Percentiles rank a stretch among this genome's conserved stretches.
These are phyloP conservation scores for Pachycephala philippinensis DNA, from an alignment of 2,113 vertebrate genomes.

Conservation along the genomic window DNA sequence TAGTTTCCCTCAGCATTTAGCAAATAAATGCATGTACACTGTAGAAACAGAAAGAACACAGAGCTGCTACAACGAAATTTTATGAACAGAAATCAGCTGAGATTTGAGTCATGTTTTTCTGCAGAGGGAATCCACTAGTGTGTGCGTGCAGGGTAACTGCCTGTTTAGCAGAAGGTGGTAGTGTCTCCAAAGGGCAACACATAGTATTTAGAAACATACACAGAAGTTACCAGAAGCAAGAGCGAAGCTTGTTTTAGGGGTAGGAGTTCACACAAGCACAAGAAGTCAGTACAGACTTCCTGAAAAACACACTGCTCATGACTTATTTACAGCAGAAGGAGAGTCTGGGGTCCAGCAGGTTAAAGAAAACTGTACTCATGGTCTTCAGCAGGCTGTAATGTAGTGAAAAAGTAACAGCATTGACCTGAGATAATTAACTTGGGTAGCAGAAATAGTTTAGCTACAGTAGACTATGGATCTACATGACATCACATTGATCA, in stretches of 20 bases:
- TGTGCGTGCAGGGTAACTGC: neutral
- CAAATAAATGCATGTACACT: neutral
- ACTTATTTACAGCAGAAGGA: neutral
- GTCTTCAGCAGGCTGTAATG: neutral
- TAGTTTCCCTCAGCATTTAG: neutral
- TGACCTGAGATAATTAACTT: neutral
- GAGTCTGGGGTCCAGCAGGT: neutral
- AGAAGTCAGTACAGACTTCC: neutral
- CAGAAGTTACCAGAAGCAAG: neutral
- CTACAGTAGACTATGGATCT: neutral
- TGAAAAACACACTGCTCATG: neutral
- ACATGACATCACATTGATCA: neutral
- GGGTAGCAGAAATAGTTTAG: neutral
- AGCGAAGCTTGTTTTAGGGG: neutral
- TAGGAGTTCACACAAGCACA: neutral
- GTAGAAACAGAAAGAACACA: neutral
- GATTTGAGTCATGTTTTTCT: neutral
- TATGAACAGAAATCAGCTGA: neutral
- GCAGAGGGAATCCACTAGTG: neutral
- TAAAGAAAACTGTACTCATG: neutral
- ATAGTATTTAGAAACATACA: neutral
- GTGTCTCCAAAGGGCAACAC: neutral
- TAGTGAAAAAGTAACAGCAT: constrained; percentile 18
- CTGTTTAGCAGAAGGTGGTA: neutral
- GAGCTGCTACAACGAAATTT: neutral